Evolutionary conservation across 2,888 invertebrate genomes (phyloP).

Genomic region (Lysandra coridon): DNA sequence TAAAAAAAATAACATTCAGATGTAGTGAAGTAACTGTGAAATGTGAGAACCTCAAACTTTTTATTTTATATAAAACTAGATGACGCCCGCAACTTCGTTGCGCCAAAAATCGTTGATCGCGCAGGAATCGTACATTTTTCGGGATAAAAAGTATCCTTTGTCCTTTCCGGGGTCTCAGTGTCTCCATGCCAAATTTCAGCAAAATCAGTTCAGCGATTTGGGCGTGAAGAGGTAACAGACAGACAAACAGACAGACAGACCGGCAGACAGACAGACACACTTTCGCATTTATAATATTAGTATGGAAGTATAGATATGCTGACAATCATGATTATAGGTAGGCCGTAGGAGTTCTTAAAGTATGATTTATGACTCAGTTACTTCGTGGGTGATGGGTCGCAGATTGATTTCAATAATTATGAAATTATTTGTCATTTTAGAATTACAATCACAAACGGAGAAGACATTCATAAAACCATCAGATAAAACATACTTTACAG

Average conservation of each 20-base stretch:
- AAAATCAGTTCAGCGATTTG: too few species aligned
- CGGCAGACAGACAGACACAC: too few species aligned
- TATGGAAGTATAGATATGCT: not conserved
- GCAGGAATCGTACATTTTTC: too few species aligned
- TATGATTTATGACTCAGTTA: not conserved
- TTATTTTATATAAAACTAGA: not conserved
- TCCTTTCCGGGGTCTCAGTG: too few species aligned
- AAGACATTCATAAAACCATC: not conserved
- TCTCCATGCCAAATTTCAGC: too few species aligned
- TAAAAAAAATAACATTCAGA: conserved; percentile 21
- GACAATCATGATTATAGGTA: not conserved
- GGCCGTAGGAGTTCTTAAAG: not conserved
- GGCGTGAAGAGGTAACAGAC: too few species aligned
- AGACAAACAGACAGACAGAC: too few species aligned
- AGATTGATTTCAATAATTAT: not conserved
- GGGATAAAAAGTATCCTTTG: too few species aligned
- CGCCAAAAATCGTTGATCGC: too few species aligned
- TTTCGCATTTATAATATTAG: too few species aligned
- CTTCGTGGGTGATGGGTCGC: not conserved
- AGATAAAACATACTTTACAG: conserved; percentile 58
- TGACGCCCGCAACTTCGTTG: too few species aligned
- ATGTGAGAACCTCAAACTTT: not conserved
- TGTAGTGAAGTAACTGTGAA: not conserved
- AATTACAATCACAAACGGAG: not conserved
- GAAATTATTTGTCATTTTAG: not conserved